Base-by-base conservation (phyloP, 2,888 invertebrate genomes). In the Gonocerus acuteangulatus region DNA sequence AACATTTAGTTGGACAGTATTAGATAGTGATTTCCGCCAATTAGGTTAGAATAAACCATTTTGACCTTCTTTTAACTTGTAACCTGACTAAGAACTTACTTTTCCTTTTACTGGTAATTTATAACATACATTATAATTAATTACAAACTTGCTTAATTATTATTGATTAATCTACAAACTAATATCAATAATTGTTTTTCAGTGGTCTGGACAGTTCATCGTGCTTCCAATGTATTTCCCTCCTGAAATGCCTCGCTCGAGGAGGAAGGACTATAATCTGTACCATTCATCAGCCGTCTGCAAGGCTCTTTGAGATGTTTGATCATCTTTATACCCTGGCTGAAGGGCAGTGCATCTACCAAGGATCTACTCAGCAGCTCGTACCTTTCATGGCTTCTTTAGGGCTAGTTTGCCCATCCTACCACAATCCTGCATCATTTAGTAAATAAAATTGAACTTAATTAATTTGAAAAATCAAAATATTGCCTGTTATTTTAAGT, bases 351-450 rank as follows among this genome's bases (percentile, higher is more conserved):
- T 95, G 95, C 73, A 90, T 95, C 13, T 96, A 95, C 74, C 89
- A 93, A 72, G 95, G 95, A 57, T 87, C 87, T 63, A 90, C 93
- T 0, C 85, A 82, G 61, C 84, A 88, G 71, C 76, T 95, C 61
- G 89, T 96, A 70, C 85, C 87, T 67, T 89, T 88, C 73, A 79
- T 95, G 62, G 82, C 85, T 51, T 85, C 84, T 21, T 80, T 92
- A 51, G 83, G 81, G n/a, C 80, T 95, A 22, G 86, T 89, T 72
- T 96, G 95, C 71, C 95, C 95, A 0, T 87, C 91, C 58, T 96
- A 95, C 75, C 95, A 96, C 78, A 96, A 96, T 77, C 95, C 95
- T 1, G 95, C 95, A 4, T 95, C 95, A 57, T 95, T 91, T 78
- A 89, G 82, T 82, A 70, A 74, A 76, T 72, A 42, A 27, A 23